Conservation (phyloP, 2,888 invertebrate species). For the Diarsia brunnea region DNA sequence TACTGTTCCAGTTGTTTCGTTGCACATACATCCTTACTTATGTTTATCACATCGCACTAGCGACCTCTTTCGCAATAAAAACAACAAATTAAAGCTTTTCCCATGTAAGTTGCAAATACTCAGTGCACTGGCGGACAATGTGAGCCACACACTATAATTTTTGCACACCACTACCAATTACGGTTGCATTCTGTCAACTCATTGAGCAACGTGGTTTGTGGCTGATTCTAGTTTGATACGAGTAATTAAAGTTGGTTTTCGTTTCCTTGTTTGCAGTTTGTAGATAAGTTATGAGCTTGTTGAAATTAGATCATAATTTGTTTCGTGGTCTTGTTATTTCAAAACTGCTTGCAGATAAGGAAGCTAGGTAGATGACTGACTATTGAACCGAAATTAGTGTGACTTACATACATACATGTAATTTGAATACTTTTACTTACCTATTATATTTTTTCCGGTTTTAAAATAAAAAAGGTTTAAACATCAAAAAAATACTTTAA, state of each 20-base stretch:
- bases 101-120: slow-evolving; percentile 60
- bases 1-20: slow-evolving; percentile 33
- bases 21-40: background rate
- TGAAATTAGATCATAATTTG: slow-evolving; percentile 42
- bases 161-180: slow-evolving; percentile 59
- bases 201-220: slow-evolving; percentile 55
- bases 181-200: slow-evolving; percentile 45
- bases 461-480: too few relatives aligned
- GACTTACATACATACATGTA: too few relatives aligned
- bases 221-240: slow-evolving; percentile 47
- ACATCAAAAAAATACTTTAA: background rate
- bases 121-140: slow-evolving; percentile 65
- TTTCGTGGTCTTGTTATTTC: slow-evolving; percentile 35
- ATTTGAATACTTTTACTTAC: too few relatives aligned
- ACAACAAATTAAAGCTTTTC: slow-evolving; percentile 66
- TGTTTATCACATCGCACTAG: slow-evolving; percentile 35
- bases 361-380: background rate
- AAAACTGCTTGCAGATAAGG: slow-evolving; percentile 4
- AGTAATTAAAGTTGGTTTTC: slow-evolving; percentile 53
- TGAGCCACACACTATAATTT: slow-evolving; percentile 62
- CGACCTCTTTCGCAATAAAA: slow-evolving; percentile 61
- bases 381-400: background rate
- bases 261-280: slow-evolving; percentile 54
- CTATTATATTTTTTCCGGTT: too few relatives aligned
- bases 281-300: slow-evolving; percentile 27